A percentile compares a stretch with the other conserved stretches of the same genome.
phyloP scores from a whole-genome alignment of 2,888 invertebrate species.

The Melanchra persicariae region DNA sequence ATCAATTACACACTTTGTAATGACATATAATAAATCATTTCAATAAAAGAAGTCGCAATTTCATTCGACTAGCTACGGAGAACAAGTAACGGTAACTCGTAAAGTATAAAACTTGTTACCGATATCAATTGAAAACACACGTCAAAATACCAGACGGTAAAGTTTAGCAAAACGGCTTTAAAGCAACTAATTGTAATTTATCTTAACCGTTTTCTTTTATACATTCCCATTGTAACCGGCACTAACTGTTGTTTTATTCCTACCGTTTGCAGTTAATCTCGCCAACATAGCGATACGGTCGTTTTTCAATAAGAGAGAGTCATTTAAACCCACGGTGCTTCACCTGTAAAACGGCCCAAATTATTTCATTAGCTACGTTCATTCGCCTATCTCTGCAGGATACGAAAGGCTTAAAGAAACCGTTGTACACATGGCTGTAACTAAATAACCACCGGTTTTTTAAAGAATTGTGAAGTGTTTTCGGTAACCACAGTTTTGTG shows the following conservation, averaged over 20 bases:
- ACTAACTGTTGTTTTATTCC: constrained; percentile 67
- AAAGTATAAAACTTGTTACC: constrained; percentile 51
- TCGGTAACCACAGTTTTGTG: constrained; percentile 44
- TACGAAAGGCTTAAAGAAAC: constrained; percentile 60
- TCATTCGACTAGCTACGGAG: constrained; percentile 23
- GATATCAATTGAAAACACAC: constrained; percentile 52
- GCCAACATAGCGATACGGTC: constrained; percentile 60
- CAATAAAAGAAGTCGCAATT: constrained; percentile 14
- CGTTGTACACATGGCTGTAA: constrained; percentile 59
- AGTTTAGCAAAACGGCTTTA: constrained; percentile 56
- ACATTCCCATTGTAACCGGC: constrained; percentile 64
- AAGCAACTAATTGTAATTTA: constrained; percentile 72
- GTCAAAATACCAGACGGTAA: constrained; percentile 46
- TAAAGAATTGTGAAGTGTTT: constrained; percentile 42
- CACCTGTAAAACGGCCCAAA: constrained; percentile 62
- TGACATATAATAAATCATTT: constrained; percentile 1
- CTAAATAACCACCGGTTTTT: constrained; percentile 56
- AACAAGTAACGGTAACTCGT: constrained; percentile 63
- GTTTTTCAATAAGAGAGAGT: constrained; percentile 63
- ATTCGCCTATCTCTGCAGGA: constrained; percentile 61
- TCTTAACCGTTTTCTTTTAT: constrained; percentile 64
- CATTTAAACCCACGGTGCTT: constrained; percentile 56
- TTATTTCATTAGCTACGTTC: constrained; percentile 64
- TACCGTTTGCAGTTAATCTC: constrained; percentile 63
- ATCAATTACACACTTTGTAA: constrained; percentile 15